Conservation (phyloP, 2,888 invertebrate genomes). For the Orchesellides sinensis region DNA sequence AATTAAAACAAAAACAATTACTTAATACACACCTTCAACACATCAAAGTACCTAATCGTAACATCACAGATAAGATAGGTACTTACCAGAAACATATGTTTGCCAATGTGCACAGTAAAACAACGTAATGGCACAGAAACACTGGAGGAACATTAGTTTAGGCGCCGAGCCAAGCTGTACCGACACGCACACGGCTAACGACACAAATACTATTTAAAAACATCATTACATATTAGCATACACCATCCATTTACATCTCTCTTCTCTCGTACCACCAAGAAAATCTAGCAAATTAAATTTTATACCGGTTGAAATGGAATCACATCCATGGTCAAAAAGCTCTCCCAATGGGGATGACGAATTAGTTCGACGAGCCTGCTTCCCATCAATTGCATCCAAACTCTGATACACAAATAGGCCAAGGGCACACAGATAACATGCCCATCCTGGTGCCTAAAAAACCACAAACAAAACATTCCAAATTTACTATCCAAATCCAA, state of each 20-base stretch:
- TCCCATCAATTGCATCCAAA: slow-evolving; percentile 99
- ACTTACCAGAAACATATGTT: slow-evolving; percentile 94
- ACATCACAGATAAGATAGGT: too few relatives aligned
- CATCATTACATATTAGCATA: too few relatives aligned
- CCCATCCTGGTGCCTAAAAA: slow-evolving; percentile 90
- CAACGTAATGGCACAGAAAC: slow-evolving; percentile 94
- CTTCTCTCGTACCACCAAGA: too few relatives aligned
- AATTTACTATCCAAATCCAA: neutral
- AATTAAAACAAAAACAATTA: slow-evolving; percentile 32
- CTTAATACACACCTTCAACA: neutral
- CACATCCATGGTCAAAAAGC: slow-evolving; percentile 99
- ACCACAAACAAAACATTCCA: slow-evolving; percentile 1
- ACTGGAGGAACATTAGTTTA: slow-evolving; percentile 96
- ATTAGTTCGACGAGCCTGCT: slow-evolving; percentile 97
- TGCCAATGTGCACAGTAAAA: slow-evolving; percentile 99
- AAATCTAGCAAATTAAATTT: too few relatives aligned
- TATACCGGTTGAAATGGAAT: slow-evolving; percentile 93
- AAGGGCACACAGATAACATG: slow-evolving; percentile 92
- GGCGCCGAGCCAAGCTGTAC: slow-evolving; percentile 95
- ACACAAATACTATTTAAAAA: slow-evolving; percentile 87
- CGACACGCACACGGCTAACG: slow-evolving; percentile 95
- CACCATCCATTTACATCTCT: too few relatives aligned
- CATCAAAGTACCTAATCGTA: neutral
- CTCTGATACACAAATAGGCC: slow-evolving; percentile 98
- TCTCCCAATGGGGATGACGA: slow-evolving; percentile 94